Base-by-base conservation (phyloP, 1,140 invertebrate genomes). In the Orchesella cincta region DNA sequence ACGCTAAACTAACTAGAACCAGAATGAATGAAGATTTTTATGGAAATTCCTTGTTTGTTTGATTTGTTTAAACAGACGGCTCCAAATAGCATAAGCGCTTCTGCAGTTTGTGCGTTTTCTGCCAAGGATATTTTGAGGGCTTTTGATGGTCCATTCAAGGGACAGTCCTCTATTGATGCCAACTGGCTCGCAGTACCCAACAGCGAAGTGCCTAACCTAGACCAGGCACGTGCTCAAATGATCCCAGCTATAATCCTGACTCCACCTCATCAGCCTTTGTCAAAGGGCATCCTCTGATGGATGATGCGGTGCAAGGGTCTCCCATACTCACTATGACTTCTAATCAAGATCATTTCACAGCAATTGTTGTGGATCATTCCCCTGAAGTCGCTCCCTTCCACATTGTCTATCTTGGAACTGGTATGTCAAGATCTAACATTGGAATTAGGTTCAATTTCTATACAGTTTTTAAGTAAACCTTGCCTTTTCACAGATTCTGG, bases 91-190 rank as follows among this genome's bases (percentile, higher is more conserved):
- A 97, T 99, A 83, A 91, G 93, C 1, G 97, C 96, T 31, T 98
- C 96, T 8, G 97, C 98, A 0, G 91, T 99, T 1, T 99, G 98
- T 87, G 94, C 95, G n/a, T 99, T 96, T 86, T 91, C 91, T 28
- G 91, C 98, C 87, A 89, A 91, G 81, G 94, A 94, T 84, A 93
- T 99, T 74, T 87, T 94, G 78, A 89, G 92, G 73, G 92, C 94
- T 31, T 99, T 99, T 85, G 92, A 96, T 82, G 96, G 92, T 23
- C 89, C 92, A 73, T 98, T 98, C 86, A 97, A 97, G 87, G 93
- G 93, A 29, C 96, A 98, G 86, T 90, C 94, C 83, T 92, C 91
- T 72, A 92, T 94, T 83, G 93, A 94, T 84, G 93, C 95, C 23
- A 95, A 97, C 84, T 99, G 97, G 97, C 85, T 97, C 16, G 91